Conservation (phyloP, 1,140 invertebrate species). For the Drosophila trapezifrons region DNA sequence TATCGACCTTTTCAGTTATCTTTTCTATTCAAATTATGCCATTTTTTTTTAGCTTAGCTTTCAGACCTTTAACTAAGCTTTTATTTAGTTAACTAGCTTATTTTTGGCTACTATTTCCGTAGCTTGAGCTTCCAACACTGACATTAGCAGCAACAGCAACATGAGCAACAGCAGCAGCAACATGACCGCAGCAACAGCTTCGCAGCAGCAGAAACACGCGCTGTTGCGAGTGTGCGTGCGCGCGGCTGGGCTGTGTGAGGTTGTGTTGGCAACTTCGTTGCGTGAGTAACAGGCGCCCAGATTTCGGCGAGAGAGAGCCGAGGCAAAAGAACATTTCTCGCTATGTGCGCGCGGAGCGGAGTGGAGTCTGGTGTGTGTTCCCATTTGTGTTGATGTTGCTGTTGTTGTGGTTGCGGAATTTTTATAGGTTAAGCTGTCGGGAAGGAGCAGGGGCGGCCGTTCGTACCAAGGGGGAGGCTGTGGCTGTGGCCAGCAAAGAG, state of each 20-base stretch:
- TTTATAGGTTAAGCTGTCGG: constrained; percentile 81
- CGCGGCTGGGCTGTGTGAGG: constrained; percentile 26
- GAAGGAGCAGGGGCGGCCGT: constrained; percentile 2
- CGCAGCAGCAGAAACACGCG: constrained; percentile 20
- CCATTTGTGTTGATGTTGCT: constrained; percentile 44
- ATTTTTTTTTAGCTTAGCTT: too few species aligned
- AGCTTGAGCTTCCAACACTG: constrained; percentile 9
- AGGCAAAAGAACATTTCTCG: constrained; percentile 38
- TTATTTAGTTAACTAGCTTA: too few species aligned
- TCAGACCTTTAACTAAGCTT: neutral
- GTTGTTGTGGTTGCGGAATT: constrained; percentile 70
- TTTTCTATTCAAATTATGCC: too few species aligned
- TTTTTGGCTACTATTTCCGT: neutral
- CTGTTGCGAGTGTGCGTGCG: constrained; percentile 28
- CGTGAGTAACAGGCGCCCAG: constrained; percentile 75
- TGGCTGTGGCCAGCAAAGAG: constrained; percentile 32
- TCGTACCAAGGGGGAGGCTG: constrained; percentile 8
- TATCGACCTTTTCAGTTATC: too few species aligned
- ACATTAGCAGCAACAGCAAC: constrained; percentile 7
- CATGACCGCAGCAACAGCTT: constrained; percentile 36
- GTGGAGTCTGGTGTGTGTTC: constrained; percentile 13
- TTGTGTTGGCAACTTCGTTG: constrained; percentile 78
- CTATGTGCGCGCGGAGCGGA: constrained; percentile 9
- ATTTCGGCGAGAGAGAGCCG: constrained; percentile 41
- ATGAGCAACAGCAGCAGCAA: constrained; percentile 33